Percentiles rank a stretch among this genome's conserved stretches.
phyloP scores from a whole-genome alignment of 2,113 vertebrate species.

The Bungarus multicinctus region DNA sequence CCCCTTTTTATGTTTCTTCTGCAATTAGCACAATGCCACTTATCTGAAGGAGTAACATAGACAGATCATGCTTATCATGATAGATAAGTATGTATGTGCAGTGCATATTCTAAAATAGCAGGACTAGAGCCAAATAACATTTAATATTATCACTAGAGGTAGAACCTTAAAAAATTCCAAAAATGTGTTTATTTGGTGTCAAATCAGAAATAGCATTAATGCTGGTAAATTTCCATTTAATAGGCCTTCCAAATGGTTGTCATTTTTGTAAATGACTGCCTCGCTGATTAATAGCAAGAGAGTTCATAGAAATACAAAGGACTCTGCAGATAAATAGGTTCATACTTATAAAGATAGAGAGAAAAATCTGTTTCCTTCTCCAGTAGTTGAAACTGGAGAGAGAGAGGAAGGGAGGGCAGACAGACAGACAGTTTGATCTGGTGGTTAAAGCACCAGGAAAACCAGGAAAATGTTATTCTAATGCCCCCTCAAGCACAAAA shows the following conservation, averaged over 20 bases:
- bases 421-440: too few relatives aligned
- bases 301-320: neutral
- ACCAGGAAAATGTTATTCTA: too few relatives aligned
- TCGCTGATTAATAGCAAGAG: neutral
- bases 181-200: neutral
- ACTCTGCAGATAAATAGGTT: neutral
- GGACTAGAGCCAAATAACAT: neutral
- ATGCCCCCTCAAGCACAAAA: too few relatives aligned
- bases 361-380: neutral
- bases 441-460: too few relatives aligned
- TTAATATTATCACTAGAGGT: neutral
- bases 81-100: neutral
- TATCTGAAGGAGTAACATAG: neutral
- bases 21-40: neutral
- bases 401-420: accelerated
- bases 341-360: neutral
- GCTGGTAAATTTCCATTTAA: neutral
- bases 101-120: neutral
- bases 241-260: neutral
- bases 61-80: neutral
- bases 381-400: neutral
- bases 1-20: neutral
- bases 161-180: neutral
- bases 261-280: neutral
- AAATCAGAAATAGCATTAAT: neutral